Percentiles rank a stretch among this genome's conserved stretches.
These are phyloP conservation scores for Helogale parvula DNA, from an alignment of 2,113 vertebrate genomes.

Conservation along the genomic window DNA sequence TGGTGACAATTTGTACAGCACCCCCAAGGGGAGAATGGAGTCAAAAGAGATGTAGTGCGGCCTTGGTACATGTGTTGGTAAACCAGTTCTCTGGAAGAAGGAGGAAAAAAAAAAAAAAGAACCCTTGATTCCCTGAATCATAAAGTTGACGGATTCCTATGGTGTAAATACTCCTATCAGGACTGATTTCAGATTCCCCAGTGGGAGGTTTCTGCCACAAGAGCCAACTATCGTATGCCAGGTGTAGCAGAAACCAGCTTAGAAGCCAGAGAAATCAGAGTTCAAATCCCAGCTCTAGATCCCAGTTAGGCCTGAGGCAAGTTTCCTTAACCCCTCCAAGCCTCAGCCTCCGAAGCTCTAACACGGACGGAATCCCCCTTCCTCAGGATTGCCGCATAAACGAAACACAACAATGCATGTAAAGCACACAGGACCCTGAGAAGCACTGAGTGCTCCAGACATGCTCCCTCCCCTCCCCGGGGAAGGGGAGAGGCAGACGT, in stretches of 20 bases:
- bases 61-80: neutral
- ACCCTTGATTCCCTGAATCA: neutral
- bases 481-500: neutral
- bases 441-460: neutral
- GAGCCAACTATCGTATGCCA: neutral
- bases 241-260: neutral
- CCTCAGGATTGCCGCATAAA: neutral
- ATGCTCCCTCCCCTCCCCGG: neutral
- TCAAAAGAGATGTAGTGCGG: neutral
- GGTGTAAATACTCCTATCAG: neutral
- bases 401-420: neutral
- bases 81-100: neutral
- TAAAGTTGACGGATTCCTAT: neutral
- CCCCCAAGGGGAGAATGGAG: neutral
- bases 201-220: accelerated
- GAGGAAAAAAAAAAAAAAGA: too few relatives aligned
- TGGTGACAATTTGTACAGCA: neutral
- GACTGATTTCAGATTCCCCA: neutral
- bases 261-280: neutral
- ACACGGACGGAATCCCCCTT: neutral
- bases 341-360: neutral
- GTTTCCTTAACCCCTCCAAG: neutral
- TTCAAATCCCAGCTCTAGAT: neutral
- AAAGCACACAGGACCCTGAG: neutral
- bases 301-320: neutral